Base-by-base conservation (phyloP, 2,113 vertebrate genomes). In the Dryoscopus gambensis region DNA sequence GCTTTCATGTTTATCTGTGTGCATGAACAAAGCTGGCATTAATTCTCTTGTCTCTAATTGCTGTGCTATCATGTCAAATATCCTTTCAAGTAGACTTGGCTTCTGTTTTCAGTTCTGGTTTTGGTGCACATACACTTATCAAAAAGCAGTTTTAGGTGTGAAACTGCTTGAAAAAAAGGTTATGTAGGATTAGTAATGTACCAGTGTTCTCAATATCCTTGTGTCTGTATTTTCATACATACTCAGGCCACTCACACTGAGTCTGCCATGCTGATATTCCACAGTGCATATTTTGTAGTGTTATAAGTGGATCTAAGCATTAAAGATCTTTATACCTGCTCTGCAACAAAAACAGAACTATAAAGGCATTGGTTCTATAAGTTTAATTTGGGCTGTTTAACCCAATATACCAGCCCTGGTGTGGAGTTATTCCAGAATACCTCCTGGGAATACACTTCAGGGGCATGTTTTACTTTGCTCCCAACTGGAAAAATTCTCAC, bases 281-380 rank as follows among this genome's bases (percentile, higher is more conserved):
- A 60, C 87, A 90, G 92, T 49, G 49, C 70, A 42, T 81, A 80
- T 90, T 84, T 82, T 56, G 37, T 56, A n/a, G 68, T 2, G 4
- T 31, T 84, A 15, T 71, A 92, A 95, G 78, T 84, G 69, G 44
- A 91, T 97, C 98, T 97, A 96, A 98, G 97, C 96, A 97, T 98
- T 98, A 98, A 67, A 94, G 33, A 23, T 37, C 52, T 78, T 90
- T 86, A 44, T 84, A 86, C 70, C 52, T 81, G n/a, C 76, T 78
- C 56, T 74, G 62, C 71, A 93, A 40, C 44, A 74, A 74, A 95
- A 95, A 92, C 64, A 96, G 69, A 84, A 78, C 79, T 93, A 46
- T 68, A 94, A 94, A 88, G 44, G 71, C 55, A 25, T 79, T n/a
- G 77, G 25, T 81, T 76, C 31, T 75, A 0, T 33, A 49, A 40